Evolutionary conservation across 1,140 invertebrate genomes (phyloP), one percentile per base, ranked within the genome.

Genomic region (Euura lappo): DNA sequence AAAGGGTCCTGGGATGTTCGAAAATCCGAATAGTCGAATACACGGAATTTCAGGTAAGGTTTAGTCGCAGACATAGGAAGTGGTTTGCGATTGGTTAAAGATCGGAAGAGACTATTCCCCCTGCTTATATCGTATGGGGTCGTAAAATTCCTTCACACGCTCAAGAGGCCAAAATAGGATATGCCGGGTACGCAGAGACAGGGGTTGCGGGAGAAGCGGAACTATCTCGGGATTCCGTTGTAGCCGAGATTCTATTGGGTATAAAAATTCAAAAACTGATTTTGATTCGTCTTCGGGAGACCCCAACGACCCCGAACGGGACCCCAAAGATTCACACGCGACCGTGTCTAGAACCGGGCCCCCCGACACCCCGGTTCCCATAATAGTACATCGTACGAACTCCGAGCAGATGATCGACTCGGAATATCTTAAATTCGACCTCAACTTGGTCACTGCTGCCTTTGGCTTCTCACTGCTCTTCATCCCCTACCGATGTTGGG

Each of bases 291-390:
- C 46, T 46, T 7, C 44, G n/a, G 42, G 64, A 7, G 5, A 67
- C 71, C 72, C 68, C 44, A 65, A 45, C 72, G 69, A 73, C 45
- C 70, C 45, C 13, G 51, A 13, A 65, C 43, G 11, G 13, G 8
- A 70, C 72, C 72, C 72, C 68, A 65, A 69, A 71, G 44, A 74
- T 74, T 74, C 72, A 74, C 72, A 74, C 72, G 72, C 11, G 6
- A 13, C 46, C 65, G 69, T 11, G 44, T 44, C 60, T 60, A 60
- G 51, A 60, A 60, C 51, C 51, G 51, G 51, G 51, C 66, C 45
- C 7, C 43, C 4, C 69, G 51, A 66, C 45, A 67, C 69, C 72
- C 68, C 44, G 28, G 66, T 68, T 68, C 66, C 66, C 66, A 44
- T 68, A 68, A 7, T 60, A 11, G 8, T 51, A 1, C 47, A 5